These are phyloP conservation scores for Epinephelus lanceolatus DNA, from an alignment of 2,113 vertebrate genomes.

Conservation along the genomic window DNA sequence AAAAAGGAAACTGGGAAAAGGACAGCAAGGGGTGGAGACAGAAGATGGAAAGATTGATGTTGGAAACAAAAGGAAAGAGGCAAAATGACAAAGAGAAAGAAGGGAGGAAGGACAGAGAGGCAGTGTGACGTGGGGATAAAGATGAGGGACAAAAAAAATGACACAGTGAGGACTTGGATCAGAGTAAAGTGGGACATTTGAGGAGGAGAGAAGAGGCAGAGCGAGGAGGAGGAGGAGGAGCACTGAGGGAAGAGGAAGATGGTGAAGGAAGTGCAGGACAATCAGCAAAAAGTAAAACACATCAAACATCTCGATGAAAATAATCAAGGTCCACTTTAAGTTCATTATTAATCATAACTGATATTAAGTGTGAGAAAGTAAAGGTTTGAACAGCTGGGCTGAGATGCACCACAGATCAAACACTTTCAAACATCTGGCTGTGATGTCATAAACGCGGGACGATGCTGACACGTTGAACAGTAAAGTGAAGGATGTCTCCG, in stretches of 20 bases:
- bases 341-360: background rate
- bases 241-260: background rate
- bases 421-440: conserved; percentile 13
- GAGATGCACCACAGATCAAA: background rate
- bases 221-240: conserved; percentile 17
- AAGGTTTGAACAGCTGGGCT: background rate
- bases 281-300: background rate
- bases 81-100: conserved; percentile 5
- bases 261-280: background rate
- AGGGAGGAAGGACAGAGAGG: conserved; percentile 14
- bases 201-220: conserved; percentile 21
- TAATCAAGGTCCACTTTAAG: background rate
- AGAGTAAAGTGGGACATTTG: conserved; percentile 19
- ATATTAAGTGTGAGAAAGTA: background rate
- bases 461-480: background rate
- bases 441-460: conserved; percentile 56
- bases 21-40: conserved; percentile 3
- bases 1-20: background rate
- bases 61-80: conserved; percentile 1
- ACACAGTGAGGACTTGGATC: background rate
- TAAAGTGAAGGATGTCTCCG: background rate
- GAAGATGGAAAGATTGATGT: conserved; percentile 15
- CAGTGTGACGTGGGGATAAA: background rate
- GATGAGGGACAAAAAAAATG: background rate
- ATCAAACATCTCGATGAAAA: background rate